Base-by-base conservation (phyloP, 2,113 vertebrate species). In the Upupa epops region DNA sequence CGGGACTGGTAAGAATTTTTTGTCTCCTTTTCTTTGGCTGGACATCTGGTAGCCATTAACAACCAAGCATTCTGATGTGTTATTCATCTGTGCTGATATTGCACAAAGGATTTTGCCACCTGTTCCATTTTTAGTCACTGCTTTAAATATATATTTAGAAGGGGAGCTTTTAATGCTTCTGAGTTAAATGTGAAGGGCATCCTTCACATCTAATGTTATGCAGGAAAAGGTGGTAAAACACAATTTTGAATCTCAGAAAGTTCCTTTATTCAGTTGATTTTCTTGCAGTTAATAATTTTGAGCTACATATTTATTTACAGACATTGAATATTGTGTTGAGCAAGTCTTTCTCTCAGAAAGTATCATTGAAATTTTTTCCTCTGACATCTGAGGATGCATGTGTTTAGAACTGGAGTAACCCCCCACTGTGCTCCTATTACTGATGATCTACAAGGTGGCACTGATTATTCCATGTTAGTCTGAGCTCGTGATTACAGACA, bases 1-100 rank as follows among this genome's bases (percentile, higher is more conserved):
- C 20, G 54, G 15, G 68, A 5, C 15, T 90, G 75, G 42, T 88
- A 89, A 82, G 7, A 42, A 5, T 11, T 80, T 61, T 79, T 65
- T 54, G 11, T 83, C 48, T 82, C 19, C 46, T 88, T 82, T 90
- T 49, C 80, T 81, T 84, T 82, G 61, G 9, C 6, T 49, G 94
- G 84, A 78, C 86, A 96, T 87, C 91, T 92, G 90, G 46, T 89
- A 15, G 13, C 52, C 77, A 90, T 91, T 94, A 96, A 90, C 80
- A 90, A 83, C 51, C 66, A 91, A 26, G 32, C 45, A 74, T 71
- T 84, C 58, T 34, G 71, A 93, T 60, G 75, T 74, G 22, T n/a
- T 86, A 86, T 89, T 93, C 82, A 84, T 92, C 83, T 83, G 54
- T 70, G 83, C 42, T 61, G 59, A 48, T 75, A 81, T 48, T 87